phyloP scores from a whole-genome alignment of 2,888 invertebrate species.

The Julus scanicus region DNA sequence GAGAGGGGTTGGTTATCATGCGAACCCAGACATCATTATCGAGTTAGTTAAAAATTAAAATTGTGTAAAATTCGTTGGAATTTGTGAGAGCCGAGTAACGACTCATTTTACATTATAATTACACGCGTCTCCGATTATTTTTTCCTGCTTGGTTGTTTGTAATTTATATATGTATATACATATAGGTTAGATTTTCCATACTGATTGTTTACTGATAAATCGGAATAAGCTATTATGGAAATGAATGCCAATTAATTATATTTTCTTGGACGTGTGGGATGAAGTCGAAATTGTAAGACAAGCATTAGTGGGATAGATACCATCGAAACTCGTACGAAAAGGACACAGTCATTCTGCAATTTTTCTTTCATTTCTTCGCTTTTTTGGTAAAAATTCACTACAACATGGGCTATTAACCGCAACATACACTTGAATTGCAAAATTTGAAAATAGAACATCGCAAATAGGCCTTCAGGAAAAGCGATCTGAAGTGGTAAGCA shows the following conservation, averaged over 20 bases:
- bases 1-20: neutral
- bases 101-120: slow-evolving; percentile 30
- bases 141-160: neutral
- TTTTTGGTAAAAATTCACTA: neutral
- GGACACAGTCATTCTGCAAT: neutral
- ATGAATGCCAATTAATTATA: slow-evolving; percentile 18
- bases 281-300: neutral
- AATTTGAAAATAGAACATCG: slow-evolving; percentile 7
- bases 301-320: neutral
- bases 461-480: slow-evolving; percentile 6
- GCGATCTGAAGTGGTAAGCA: neutral
- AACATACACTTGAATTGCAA: neutral
- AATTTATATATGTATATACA: neutral
- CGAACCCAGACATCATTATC: neutral
- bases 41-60: neutral
- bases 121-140: slow-evolving; percentile 17
- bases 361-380: neutral
- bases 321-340: slow-evolving; percentile 5
- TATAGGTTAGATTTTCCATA: slow-evolving; percentile 25
- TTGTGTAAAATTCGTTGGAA: neutral
- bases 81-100: slow-evolving; percentile 2
- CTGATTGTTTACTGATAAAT: slow-evolving; percentile 8
- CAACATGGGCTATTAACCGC: slow-evolving; percentile 3
- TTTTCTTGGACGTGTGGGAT: neutral
- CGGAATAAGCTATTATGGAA: neutral